phyloP scores from a whole-genome alignment of 2,797 vertebrate genomes.

The Gephyroberyx darwinii region DNA sequence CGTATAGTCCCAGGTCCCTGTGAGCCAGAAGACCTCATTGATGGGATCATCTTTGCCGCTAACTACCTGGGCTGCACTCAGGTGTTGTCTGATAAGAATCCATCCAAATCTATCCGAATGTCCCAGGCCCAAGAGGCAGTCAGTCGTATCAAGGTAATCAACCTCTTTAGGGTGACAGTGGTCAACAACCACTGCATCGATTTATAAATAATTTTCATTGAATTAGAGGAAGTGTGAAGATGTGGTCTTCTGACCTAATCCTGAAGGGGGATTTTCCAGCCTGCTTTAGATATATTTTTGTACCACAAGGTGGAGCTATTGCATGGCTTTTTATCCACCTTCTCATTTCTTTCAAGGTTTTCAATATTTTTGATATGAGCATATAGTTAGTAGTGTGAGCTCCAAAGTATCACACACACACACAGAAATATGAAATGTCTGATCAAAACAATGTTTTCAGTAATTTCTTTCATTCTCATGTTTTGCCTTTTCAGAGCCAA shows the following conservation, averaged over 20 bases:
- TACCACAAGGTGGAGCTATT: slow-evolving; percentile 74
- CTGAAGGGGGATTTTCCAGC: neutral
- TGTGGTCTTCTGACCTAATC: slow-evolving; percentile 1
- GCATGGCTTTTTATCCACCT: slow-evolving; percentile 17
- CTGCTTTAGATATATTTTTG: slow-evolving; percentile 19
- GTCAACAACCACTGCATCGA: slow-evolving; percentile 5
- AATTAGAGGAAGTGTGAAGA: neutral
- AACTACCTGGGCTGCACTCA: slow-evolving; percentile 98
- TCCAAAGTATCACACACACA: no score
- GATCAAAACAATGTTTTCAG: neutral
- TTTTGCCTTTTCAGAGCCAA: slow-evolving; percentile 75
- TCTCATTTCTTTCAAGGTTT: slow-evolving; percentile 1
- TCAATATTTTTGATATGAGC: neutral
- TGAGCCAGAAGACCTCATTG: slow-evolving; percentile 89
- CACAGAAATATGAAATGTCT: neutral
- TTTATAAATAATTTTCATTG: slow-evolving; percentile 22
- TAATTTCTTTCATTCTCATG: neutral
- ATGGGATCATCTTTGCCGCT: slow-evolving; percentile 96
- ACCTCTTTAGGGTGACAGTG: neutral
- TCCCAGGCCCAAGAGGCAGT: slow-evolving; percentile 97
- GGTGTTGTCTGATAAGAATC: slow-evolving; percentile 94
- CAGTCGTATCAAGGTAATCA: slow-evolving; percentile 88
- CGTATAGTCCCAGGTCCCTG: slow-evolving; percentile 95
- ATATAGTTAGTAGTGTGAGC: neutral
- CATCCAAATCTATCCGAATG: slow-evolving; percentile 95